These are phyloP conservation scores for Chaenogobius annularis DNA, from an alignment of 2,113 vertebrate genomes.

Conservation along the genomic window DNA sequence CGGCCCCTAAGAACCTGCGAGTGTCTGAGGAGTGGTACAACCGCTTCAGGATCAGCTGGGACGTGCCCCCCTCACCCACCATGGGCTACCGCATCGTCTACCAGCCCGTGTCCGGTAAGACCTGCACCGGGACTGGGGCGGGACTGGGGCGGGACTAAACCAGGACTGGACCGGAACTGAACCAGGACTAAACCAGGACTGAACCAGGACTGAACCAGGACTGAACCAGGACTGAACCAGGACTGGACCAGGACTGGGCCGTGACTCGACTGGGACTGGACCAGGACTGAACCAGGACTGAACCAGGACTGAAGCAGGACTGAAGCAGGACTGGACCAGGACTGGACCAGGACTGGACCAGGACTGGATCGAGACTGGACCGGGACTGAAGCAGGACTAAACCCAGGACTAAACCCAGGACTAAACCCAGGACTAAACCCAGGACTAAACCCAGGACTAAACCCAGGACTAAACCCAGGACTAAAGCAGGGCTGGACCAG, in stretches of 20 bases:
- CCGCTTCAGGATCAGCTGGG: slow-evolving; percentile 92
- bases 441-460: background rate
- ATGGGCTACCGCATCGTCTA: slow-evolving; percentile 95
- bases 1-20: slow-evolving; percentile 84
- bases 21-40: slow-evolving; percentile 98
- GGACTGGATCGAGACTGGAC: too few relatives aligned
- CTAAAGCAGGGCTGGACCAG: background rate
- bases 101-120: slow-evolving; percentile 84
- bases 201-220: too few relatives aligned
- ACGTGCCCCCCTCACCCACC: slow-evolving; percentile 82
- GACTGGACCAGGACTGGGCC: background rate
- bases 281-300: background rate
- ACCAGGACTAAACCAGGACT: background rate
- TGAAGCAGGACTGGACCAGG: too few relatives aligned
- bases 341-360: too few relatives aligned
- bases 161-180: background rate
- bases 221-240: background rate
- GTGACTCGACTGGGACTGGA: background rate
- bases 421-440: background rate
- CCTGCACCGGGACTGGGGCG: background rate
- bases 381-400: too few relatives aligned
- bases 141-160: background rate
- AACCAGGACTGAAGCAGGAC: background rate
- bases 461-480: background rate
- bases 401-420: background rate